A percentile compares a stretch with the other conserved stretches of the same genome.
phyloP scores from a whole-genome alignment of 2,888 invertebrate species.

The Drosophila anomalipes region DNA sequence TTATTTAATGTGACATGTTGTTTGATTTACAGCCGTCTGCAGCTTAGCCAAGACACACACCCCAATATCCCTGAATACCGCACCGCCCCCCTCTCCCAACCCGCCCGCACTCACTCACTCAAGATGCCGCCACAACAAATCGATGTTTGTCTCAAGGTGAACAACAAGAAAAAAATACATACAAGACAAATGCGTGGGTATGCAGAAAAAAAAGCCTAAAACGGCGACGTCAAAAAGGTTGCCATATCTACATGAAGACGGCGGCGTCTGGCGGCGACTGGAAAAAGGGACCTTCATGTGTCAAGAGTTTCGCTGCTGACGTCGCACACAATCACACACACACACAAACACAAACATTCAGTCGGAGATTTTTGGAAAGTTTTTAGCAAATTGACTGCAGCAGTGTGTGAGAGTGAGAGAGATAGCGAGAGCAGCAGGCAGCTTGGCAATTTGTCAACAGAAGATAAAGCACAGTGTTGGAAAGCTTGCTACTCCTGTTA shows the following conservation, averaged over 20 bases:
- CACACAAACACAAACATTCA: slow-evolving; percentile 4
- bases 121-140: slow-evolving; percentile 71
- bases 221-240: slow-evolving; percentile 48
- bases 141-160: slow-evolving; percentile 78
- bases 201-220: slow-evolving; percentile 50
- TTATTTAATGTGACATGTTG: slow-evolving; percentile 53
- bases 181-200: slow-evolving; percentile 40
- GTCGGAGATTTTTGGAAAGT: slow-evolving; percentile 51
- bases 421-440: not conserved
- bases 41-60: slow-evolving; percentile 25
- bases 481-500: slow-evolving; percentile 36
- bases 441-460: slow-evolving; percentile 70
- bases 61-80: not conserved
- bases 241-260: slow-evolving; percentile 49
- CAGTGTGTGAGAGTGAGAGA: not conserved
- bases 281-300: slow-evolving; percentile 74
- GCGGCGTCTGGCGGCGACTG: slow-evolving; percentile 11
- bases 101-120: slow-evolving; percentile 1
- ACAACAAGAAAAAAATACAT: slow-evolving; percentile 64
- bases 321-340: slow-evolving; percentile 18
- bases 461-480: slow-evolving; percentile 41
- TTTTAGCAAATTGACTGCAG: slow-evolving; percentile 51
- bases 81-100: not conserved
- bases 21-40: slow-evolving; percentile 71
- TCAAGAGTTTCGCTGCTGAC: slow-evolving; percentile 47